Evolutionary conservation across 2,113 vertebrate species (phyloP), one percentile per base, ranked within the genome.

Genomic region (Semnopithecus entellus): DNA sequence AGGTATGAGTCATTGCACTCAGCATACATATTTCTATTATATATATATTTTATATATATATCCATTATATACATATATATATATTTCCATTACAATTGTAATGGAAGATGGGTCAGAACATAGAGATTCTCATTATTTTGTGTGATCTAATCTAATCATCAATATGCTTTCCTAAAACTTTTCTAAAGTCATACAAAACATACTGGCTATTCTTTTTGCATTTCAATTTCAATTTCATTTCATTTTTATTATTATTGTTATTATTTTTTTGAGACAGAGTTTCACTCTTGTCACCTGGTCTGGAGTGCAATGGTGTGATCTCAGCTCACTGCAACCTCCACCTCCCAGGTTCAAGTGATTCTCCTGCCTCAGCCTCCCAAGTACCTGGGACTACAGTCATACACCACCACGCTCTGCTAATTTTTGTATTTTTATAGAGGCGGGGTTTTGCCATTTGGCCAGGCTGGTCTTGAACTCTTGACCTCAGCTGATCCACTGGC

Each of bases 41-140:
- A 13, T 50, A 50, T 48, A 48, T 50, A 50, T 13, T 3, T 12
- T 50, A 50, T 50, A 50, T 50, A 50, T 50, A 50, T 50, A 50
- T 50, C 48, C 48, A 50, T 13, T 50, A 50, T 50, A 50, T 50
- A 50, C 48, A 50, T 13, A 50, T 13, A 50, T 48, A 48, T 13
- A 50, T 50, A 50, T 50, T 50, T 50, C 48, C 48, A 50, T 50
- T 50, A 80, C 6, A 45, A 22, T 88, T 97, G 80, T 61, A 84
- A 87, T 88, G 40, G 38, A 91, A 75, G 23, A 93, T 85, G 48
- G 17, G 4, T 85, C 25, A 81, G 27, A 87, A 73, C 17, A 72
- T 9, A 73, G n/a, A 87, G 59, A 48, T 88, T 92, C 94, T 91
- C 64, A 78, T 78, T 86, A 8, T 89, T 90, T 90, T 68, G 45